Evolutionary conservation across 2,888 invertebrate species (phyloP).

Genomic region (Acanthococcus lagerstroemiae): DNA sequence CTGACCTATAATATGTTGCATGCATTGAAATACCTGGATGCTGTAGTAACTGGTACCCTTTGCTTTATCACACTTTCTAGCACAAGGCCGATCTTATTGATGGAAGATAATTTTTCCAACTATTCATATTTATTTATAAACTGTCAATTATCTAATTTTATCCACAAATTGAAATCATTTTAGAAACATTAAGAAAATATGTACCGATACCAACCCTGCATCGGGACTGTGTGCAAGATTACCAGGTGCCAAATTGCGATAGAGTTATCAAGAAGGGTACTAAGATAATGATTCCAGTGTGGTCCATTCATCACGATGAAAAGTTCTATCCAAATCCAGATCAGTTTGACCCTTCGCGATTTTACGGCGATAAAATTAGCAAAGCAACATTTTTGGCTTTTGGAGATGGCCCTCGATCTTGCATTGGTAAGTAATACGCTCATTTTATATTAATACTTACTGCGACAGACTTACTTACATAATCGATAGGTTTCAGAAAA

Average conservation of each 20-base stretch:
- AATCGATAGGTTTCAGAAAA: too few species aligned
- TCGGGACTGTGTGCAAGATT: slow-evolving; percentile 47
- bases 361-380: slow-evolving; percentile 47
- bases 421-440: slow-evolving; percentile 43
- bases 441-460: too few species aligned
- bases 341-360: slow-evolving; percentile 50
- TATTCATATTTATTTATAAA: too few species aligned
- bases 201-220: slow-evolving; percentile 48
- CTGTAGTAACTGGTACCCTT: too few species aligned
- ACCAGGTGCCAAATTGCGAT: slow-evolving; percentile 46
- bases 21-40: too few species aligned
- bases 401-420: slow-evolving; percentile 43
- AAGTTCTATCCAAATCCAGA: slow-evolving; percentile 50
- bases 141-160: too few species aligned
- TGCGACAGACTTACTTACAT: too few species aligned
- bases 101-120: too few species aligned
- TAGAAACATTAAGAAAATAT: slow-evolving; percentile 51
- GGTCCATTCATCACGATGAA: slow-evolving; percentile 50
- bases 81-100: too few species aligned
- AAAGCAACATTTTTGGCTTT: slow-evolving; percentile 44
- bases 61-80: too few species aligned
- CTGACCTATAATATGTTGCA: too few species aligned
- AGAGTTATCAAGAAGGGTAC: slow-evolving; percentile 46
- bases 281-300: slow-evolving; percentile 47
- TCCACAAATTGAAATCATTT: too few species aligned